phyloP scores from a whole-genome alignment of 2,113 vertebrate species.

The Larimichthys polyactis region DNA sequence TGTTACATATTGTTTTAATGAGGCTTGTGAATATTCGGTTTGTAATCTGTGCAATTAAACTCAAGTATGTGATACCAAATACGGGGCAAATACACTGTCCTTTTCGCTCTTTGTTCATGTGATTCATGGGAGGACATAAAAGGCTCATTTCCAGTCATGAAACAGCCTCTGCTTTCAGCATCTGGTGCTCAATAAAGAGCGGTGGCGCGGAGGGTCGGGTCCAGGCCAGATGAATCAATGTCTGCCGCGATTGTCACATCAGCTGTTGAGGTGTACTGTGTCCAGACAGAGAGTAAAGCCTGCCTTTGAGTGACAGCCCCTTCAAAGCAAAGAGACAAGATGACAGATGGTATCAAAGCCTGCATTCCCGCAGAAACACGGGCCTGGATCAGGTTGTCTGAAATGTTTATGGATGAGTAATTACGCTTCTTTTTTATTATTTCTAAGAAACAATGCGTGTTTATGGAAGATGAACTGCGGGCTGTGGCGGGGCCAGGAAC shows the following conservation, averaged over 20 bases:
- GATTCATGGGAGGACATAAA: slow-evolving; percentile 46
- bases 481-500: slow-evolving; percentile 33
- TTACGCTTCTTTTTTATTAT: slow-evolving; percentile 46
- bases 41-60: slow-evolving; percentile 12
- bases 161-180: slow-evolving; percentile 39
- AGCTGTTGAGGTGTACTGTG: slow-evolving; percentile 59
- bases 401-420: slow-evolving; percentile 31
- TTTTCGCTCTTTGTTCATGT: slow-evolving; percentile 19
- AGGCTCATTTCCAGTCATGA: slow-evolving; percentile 59
- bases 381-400: slow-evolving; percentile 36
- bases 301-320: slow-evolving; percentile 66
- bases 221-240: slow-evolving; percentile 51
- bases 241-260: slow-evolving; percentile 61
- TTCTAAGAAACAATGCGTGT: slow-evolving; percentile 57
- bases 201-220: background rate
- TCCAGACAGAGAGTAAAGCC: slow-evolving; percentile 52
- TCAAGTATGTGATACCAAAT: background rate
- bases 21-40: slow-evolving; percentile 4
- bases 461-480: slow-evolving; percentile 47
- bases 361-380: slow-evolving; percentile 42
- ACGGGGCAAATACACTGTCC: slow-evolving; percentile 24
- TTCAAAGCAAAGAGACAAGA: slow-evolving; percentile 68
- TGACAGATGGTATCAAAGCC: slow-evolving; percentile 73
- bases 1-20: background rate
- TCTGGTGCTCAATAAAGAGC: slow-evolving; percentile 33